These are phyloP conservation scores for Gobiocypris rarus DNA, from an alignment of 2,113 vertebrate genomes.

Conservation along the genomic window DNA sequence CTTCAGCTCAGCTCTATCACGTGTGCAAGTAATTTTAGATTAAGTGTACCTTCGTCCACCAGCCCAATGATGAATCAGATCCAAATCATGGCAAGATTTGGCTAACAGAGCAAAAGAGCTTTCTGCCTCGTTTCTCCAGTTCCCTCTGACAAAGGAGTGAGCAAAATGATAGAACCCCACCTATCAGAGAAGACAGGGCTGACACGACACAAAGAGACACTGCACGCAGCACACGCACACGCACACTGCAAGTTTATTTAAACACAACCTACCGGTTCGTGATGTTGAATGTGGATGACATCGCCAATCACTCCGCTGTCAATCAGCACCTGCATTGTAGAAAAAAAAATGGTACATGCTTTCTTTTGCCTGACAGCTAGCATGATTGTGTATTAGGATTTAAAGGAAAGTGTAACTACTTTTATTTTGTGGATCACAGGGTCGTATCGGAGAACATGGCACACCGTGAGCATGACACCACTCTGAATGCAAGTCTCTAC, in stretches of 20 bases:
- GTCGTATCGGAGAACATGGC: slow-evolving; percentile 83
- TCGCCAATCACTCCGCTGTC: slow-evolving; percentile 78
- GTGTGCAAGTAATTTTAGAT: not conserved
- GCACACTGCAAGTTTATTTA: not conserved
- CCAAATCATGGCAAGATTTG: slow-evolving; percentile 85
- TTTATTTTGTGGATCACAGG: slow-evolving; percentile 78
- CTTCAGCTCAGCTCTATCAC: not conserved
- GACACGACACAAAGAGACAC: not conserved
- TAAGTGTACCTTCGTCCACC: slow-evolving; percentile 74
- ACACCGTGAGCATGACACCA: slow-evolving; percentile 78
- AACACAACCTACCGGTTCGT: slow-evolving; percentile 78
- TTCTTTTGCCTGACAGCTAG: not conserved
- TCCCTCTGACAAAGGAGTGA: slow-evolving; percentile 85
- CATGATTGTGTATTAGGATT: not conserved
- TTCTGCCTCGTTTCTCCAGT: slow-evolving; percentile 82
- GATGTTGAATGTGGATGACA: slow-evolving; percentile 83
- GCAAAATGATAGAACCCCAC: slow-evolving; percentile 85
- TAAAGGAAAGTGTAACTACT: slow-evolving; percentile 62
- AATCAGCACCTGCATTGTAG: slow-evolving; percentile 73
- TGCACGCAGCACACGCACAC: not conserved
- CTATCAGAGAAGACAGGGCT: slow-evolving; percentile 63
- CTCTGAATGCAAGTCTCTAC: slow-evolving; percentile 71
- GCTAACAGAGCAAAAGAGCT: slow-evolving; percentile 82
- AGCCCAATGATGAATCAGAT: slow-evolving; percentile 83
- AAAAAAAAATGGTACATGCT: not conserved